phyloP scores from a whole-genome alignment of 2,888 invertebrate species.

The Merodon equestris region DNA sequence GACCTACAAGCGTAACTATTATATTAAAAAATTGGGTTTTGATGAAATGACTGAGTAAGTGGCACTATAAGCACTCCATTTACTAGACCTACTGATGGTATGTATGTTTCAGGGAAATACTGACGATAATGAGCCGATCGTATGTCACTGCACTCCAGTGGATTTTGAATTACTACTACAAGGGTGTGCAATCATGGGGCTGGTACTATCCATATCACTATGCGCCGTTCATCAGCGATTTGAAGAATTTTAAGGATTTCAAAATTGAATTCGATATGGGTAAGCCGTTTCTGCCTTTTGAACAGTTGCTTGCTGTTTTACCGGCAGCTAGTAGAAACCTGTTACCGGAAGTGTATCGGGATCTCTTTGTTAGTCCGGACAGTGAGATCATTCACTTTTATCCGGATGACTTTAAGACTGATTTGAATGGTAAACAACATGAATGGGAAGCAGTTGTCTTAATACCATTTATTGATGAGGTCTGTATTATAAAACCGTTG shows the following conservation, averaged over 20 bases:
- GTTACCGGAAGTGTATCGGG: slow-evolving; percentile 88
- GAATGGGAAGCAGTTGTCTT: slow-evolving; percentile 98
- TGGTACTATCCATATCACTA: slow-evolving; percentile 99
- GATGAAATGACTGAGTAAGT: slow-evolving; percentile 87
- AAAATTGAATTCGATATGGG: slow-evolving; percentile 91
- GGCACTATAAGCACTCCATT: background rate
- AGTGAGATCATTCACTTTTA: slow-evolving; percentile 94
- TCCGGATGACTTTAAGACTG: slow-evolving; percentile 93
- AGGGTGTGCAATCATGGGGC: slow-evolving; percentile 97
- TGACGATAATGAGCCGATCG: slow-evolving; percentile 89
- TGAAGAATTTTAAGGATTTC: slow-evolving; percentile 88
- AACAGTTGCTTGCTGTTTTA: slow-evolving; percentile 92
- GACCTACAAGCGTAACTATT: slow-evolving; percentile 93
- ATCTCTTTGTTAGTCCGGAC: slow-evolving; percentile 86
- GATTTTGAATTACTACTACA: slow-evolving; percentile 97
- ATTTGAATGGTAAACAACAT: slow-evolving; percentile 96
- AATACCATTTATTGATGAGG: slow-evolving; percentile 95
- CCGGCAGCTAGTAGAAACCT: slow-evolving; percentile 91
- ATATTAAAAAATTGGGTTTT: slow-evolving; percentile 92
- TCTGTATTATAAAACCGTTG: slow-evolving; percentile 69
- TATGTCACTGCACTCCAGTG: slow-evolving; percentile 97
- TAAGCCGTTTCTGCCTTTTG: slow-evolving; percentile 94
- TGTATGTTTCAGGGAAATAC: slow-evolving; percentile 83
- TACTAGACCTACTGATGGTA: background rate
- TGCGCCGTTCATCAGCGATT: slow-evolving; percentile 96